Conservation (phyloP, 2,113 vertebrate species). For the Sturnus vulgaris region DNA sequence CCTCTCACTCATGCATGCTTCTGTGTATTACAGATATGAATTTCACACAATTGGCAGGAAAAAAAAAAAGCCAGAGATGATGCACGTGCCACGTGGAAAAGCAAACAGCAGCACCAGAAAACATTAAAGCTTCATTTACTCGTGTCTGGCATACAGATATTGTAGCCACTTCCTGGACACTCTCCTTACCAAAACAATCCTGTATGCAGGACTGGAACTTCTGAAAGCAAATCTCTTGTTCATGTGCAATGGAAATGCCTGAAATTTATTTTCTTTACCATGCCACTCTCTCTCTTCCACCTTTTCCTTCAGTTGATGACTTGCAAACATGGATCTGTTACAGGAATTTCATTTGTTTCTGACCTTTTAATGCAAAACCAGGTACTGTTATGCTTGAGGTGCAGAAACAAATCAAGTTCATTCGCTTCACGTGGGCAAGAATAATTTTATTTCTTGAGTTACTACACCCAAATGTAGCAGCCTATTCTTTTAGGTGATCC, state of each 20-base stretch:
- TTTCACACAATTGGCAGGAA: not conserved
- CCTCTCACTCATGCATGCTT: not conserved
- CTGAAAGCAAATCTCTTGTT: not conserved
- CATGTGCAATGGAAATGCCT: not conserved
- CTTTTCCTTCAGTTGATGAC: not conserved
- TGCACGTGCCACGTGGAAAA: not conserved
- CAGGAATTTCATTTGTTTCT: not conserved
- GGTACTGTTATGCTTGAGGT: not conserved
- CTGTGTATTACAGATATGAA: not conserved
- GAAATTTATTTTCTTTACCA: not conserved
- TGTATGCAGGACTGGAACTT: not conserved
- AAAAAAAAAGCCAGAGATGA: not conserved
- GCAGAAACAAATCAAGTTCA: not conserved
- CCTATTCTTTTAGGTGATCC: not conserved
- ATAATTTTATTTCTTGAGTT: not conserved
- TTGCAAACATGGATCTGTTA: not conserved
- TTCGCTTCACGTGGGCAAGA: not conserved
- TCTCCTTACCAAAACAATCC: not conserved
- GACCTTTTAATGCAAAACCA: not conserved
- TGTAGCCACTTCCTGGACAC: not conserved
- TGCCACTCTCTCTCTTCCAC: not conserved
- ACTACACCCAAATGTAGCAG: not conserved
- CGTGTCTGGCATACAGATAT: not conserved
- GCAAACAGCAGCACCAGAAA: not conserved
- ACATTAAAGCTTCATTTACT: not conserved